Conservation (phyloP, 1,140 invertebrate genomes). For the Patella vulgata region DNA sequence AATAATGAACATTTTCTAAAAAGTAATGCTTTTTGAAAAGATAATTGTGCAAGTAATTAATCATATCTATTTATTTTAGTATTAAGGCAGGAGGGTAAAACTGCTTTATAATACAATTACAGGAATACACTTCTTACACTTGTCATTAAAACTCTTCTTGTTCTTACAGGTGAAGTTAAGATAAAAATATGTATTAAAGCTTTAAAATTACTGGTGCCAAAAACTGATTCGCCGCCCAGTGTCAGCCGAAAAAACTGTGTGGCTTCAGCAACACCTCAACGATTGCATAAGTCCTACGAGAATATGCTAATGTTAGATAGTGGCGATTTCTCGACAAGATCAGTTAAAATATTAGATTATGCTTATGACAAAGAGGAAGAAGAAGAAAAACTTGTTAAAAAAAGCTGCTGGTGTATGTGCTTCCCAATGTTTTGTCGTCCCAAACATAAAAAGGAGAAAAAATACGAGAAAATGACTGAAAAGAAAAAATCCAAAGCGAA, state of each 20-base stretch:
- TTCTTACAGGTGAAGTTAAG: slow-evolving; percentile 46
- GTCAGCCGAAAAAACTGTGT: slow-evolving; percentile 23
- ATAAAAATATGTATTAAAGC: slow-evolving; percentile 41
- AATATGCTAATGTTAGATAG: slow-evolving; percentile 43
- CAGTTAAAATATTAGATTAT: slow-evolving; percentile 32
- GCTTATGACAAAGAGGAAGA: slow-evolving; percentile 32
- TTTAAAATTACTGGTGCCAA: slow-evolving; percentile 42
- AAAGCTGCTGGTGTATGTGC: slow-evolving; percentile 51
- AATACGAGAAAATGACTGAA: slow-evolving; percentile 13
- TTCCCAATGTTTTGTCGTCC: slow-evolving; percentile 19
- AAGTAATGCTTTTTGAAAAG: too few species aligned
- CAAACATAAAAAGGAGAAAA: slow-evolving; percentile 20
- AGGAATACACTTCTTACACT: too few species aligned
- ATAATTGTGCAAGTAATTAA: too few species aligned
- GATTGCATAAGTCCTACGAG: slow-evolving; percentile 44
- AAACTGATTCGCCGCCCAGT: slow-evolving; percentile 35
- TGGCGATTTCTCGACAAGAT: slow-evolving; percentile 17
- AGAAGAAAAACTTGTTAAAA: slow-evolving; percentile 22
- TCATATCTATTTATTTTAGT: too few species aligned
- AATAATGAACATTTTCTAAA: too few species aligned
- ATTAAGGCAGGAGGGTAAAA: too few species aligned
- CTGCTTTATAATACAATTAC: too few species aligned
- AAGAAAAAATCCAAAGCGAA: not conserved
- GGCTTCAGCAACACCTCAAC: slow-evolving; percentile 13
- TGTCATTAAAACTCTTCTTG: too few species aligned